Evolutionary conservation across 2,113 vertebrate genomes (phyloP).

Genomic region (Dolichallabes microphthalmus): DNA sequence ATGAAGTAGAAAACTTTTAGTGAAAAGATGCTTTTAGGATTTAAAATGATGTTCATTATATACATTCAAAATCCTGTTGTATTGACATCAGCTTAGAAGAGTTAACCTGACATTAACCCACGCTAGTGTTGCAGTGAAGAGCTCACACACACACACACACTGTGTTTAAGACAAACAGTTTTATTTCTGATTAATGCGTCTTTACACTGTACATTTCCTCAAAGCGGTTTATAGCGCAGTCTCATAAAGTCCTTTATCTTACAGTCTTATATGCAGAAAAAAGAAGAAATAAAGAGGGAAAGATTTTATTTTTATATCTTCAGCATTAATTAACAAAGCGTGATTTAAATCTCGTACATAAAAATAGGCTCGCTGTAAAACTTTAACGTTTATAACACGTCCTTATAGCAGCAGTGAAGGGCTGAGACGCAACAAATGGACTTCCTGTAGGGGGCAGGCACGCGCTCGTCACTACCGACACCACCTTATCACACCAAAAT

Average conservation of each 20-base stretch:
- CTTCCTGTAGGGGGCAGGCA: background rate
- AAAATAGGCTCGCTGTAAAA: slow-evolving; percentile 87
- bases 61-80: too few relatives aligned
- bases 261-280: slow-evolving; percentile 78
- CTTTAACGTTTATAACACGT: slow-evolving; percentile 80
- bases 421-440: slow-evolving; percentile 71
- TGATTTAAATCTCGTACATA: slow-evolving; percentile 89
- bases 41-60: too few relatives aligned
- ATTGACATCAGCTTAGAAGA: too few relatives aligned
- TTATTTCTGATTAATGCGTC: slow-evolving; percentile 95
- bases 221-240: slow-evolving; percentile 92
- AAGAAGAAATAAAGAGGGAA: slow-evolving; percentile 20
- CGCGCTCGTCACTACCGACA: background rate
- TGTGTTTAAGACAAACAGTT: slow-evolving; percentile 80
- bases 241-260: slow-evolving; percentile 92
- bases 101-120: too few relatives aligned
- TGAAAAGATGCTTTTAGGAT: too few relatives aligned
- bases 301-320: slow-evolving; percentile 79
- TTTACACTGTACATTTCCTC: slow-evolving; percentile 98
- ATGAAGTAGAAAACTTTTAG: too few relatives aligned
- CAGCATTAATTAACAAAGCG: slow-evolving; percentile 94
- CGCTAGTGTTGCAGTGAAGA: background rate
- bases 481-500: background rate
- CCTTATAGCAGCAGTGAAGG: slow-evolving; percentile 91
- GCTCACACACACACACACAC: background rate